Base-by-base conservation (phyloP, 2,888 invertebrate species). In the Platycheirus rosarum region DNA sequence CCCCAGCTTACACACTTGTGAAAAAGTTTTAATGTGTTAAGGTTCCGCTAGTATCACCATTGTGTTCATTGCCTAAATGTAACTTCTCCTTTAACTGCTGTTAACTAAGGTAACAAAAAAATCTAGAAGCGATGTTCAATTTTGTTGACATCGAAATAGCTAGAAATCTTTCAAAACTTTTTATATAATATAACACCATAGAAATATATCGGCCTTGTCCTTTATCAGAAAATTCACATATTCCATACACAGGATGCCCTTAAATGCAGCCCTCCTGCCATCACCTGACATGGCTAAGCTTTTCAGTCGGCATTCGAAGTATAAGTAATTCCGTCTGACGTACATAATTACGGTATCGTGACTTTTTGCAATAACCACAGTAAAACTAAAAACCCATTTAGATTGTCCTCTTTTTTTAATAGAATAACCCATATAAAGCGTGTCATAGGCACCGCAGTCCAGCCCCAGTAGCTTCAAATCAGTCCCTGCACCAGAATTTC, bases 311-410 rank as follows among this genome's bases (percentile, higher is more conserved):
- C 42, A 23, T 18, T 49, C 42, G 46, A 70, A 51, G 63, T 49
- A 65, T 26, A 78, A 78, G 29, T 66, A 53, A 78, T 60, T 46
- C 75, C 57, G 69, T 70, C 75, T 75, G 79, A 69, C 75, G 60
- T 57, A 79, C 79, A 75, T 75, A 79, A 75, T 75, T 65, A 65
- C 70, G 13, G 46, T 80, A 37, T 75, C 79, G 79, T 80, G 79
- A 80, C 79, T 80, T 75, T 75, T 75, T 46, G 75, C 79, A 80
- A 80, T 80, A 80, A 80, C 65, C 75, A 60, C 79, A 70, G 60
- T 75, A 75, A n/a, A n/a, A n/a, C n/a, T n/a, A n/a, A 80, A 80
- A 80, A 60, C 69, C 69, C 63, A 80, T 80, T 80, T 70, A 75
- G 75, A 80, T 75, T 75, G 63, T 63, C 32, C 55, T 55, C 69